Evolutionary conservation across 1,140 invertebrate genomes (phyloP).

Genomic region (Pogonomyrmex barbatus): DNA sequence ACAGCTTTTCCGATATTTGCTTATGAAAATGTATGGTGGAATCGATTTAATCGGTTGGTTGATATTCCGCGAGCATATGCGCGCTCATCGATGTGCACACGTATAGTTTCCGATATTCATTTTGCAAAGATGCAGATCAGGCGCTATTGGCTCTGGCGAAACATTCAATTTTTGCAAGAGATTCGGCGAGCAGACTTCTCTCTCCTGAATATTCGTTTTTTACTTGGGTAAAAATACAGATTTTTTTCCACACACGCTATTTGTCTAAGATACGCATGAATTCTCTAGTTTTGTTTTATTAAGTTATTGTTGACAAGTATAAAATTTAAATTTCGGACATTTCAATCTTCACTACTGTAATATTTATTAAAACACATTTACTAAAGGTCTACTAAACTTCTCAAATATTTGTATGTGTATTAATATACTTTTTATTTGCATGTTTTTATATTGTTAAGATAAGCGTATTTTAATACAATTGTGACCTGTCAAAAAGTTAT

Average conservation of each 20-base stretch:
- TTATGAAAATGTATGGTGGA: conserved; percentile 51
- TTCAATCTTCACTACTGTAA: neutral
- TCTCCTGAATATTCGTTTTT: conserved; percentile 57
- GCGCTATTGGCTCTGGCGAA: conserved; percentile 56
- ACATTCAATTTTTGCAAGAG: conserved; percentile 63
- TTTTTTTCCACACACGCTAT: conserved; percentile 31
- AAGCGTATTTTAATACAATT: neutral
- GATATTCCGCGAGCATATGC: conserved; percentile 61
- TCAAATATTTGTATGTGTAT: neutral
- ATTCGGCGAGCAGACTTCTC: conserved; percentile 14
- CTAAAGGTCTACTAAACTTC: neutral
- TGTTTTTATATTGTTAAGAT: neutral
- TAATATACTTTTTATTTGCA: neutral
- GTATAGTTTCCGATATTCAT: conserved; percentile 64
- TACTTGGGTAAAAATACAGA: conserved; percentile 31
- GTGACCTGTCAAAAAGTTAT: neutral
- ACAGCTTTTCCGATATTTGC: conserved; percentile 58
- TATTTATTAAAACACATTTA: neutral
- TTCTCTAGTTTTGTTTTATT: conserved; percentile 4
- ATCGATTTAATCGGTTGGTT: conserved; percentile 61
- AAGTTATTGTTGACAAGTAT: conserved; percentile 17
- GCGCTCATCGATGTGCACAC: conserved; percentile 48
- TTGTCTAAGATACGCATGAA: conserved; percentile 1
- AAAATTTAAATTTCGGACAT: neutral
- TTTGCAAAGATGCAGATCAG: conserved; percentile 64